Base-by-base conservation (phyloP, 2,113 vertebrate species). In the Camelus dromedarius region DNA sequence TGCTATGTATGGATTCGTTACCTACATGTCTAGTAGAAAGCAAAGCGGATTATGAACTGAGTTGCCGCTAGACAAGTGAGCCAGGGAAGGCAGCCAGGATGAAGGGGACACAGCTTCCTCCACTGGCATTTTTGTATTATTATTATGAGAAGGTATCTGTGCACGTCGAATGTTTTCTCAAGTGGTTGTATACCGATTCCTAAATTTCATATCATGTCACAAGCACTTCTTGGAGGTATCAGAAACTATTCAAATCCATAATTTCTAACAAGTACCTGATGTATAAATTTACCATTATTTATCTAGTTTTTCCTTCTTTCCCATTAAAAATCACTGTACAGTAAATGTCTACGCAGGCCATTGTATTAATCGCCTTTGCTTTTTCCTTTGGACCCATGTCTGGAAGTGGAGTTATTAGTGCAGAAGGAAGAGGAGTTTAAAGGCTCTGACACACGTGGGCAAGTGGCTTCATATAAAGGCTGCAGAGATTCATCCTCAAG, bases 371-470 rank as follows among this genome's bases (percentile, higher is more conserved):
- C 15, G 6, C 6, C 50, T 28, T 48, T 46, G 13, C 32, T 50
- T 75, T 38, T 46, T 18, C 32, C 70, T 76, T 9, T 4, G 20
- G 30, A 66, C 56, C 24, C 5, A 7, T 50, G 81, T 89, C 79
- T 32, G 15, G 42, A 28, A 38, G 48, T 14, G 16, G 83, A 79
- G 16, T 67, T 52, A 26, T 38, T 69, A 20, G 52, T 70, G 67
- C 38, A 26, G 14, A 22, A 3, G n/a, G 24, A 6, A 12, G 2
- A 24, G 35, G 6, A 22, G 7, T 28, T 35, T 35, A 19, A 80
- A 32, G 0, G 2, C 19, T 67, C 3, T 2, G 3, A 26, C 10
- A 9, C 3, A 0, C 35, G 1, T 19, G 4, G 1, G 18, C 22
- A 20, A 73, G 18, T 2, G 1, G 5, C 13, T 8, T 1, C 4